A percentile compares a stretch with the other conserved stretches of the same genome.
phyloP scores from a whole-genome alignment of 1,140 invertebrate genomes.

The Philotrypesis tridentata region DNA sequence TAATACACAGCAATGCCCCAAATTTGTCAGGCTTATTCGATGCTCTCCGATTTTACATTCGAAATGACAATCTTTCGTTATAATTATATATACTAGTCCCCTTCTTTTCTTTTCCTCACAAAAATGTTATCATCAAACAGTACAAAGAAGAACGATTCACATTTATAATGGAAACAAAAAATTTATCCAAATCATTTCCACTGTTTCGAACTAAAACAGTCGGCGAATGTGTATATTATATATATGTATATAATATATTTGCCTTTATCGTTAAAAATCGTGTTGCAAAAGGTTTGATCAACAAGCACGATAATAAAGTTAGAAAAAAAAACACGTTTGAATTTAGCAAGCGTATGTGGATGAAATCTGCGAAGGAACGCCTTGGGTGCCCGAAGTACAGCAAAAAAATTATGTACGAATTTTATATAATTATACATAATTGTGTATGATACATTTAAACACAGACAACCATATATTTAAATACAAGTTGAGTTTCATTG shows the following conservation, averaged over 20 bases:
- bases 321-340: conserved; percentile 17
- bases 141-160: conserved; percentile 17
- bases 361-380: conserved; percentile 15
- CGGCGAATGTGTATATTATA: too few species aligned
- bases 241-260: too few species aligned
- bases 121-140: conserved; percentile 9
- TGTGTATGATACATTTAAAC: conserved; percentile 51
- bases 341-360: background rate
- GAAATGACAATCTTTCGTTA: conserved; percentile 27
- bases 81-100: conserved; percentile 28
- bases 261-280: conserved; percentile 7
- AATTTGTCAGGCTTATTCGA: conserved; percentile 39
- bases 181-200: background rate
- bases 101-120: conserved; percentile 11
- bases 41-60: conserved; percentile 38
- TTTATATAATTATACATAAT: conserved; percentile 39
- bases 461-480: conserved; percentile 20
- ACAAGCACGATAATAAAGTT: conserved; percentile 19
- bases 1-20: conserved; percentile 70
- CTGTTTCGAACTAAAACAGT: conserved; percentile 16
- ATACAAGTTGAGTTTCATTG: conserved; percentile 25
- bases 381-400: conserved; percentile 1
- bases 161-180: conserved; percentile 22
- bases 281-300: conserved; percentile 2
- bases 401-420: conserved; percentile 40